Evolutionary conservation across 2,113 vertebrate species (phyloP).

Genomic region (Riparia riparia): DNA sequence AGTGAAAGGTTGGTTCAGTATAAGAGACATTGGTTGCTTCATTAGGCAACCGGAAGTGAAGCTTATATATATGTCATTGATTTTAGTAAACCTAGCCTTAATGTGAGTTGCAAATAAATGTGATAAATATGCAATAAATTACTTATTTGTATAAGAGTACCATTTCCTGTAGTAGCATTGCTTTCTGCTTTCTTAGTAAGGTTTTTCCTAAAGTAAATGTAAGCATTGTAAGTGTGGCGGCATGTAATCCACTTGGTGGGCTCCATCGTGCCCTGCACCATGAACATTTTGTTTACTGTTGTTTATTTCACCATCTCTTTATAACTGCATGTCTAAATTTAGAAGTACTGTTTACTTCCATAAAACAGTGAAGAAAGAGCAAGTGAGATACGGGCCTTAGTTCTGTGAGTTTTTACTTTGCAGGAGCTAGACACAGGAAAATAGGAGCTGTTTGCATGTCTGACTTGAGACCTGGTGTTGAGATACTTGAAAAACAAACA

Average conservation of each 20-base stretch:
- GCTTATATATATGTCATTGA: slow-evolving; percentile 10
- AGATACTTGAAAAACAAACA: slow-evolving; percentile 49
- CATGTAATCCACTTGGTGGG: not conserved
- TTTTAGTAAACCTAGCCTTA: slow-evolving; percentile 70
- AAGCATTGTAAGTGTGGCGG: slow-evolving; percentile 28
- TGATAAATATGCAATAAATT: slow-evolving; percentile 75
- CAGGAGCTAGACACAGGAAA: slow-evolving; percentile 1
- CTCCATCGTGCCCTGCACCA: slow-evolving; percentile 57
- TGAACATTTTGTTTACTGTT: slow-evolving; percentile 63
- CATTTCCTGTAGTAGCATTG: slow-evolving; percentile 34
- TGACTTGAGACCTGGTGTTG: not conserved
- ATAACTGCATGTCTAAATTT: slow-evolving; percentile 56
- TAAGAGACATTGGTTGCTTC: slow-evolving; percentile 33
- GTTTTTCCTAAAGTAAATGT: not conserved
- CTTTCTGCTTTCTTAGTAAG: slow-evolving; percentile 48
- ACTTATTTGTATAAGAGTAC: slow-evolving; percentile 63
- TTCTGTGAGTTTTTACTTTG: slow-evolving; percentile 15
- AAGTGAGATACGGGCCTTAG: slow-evolving; percentile 3
- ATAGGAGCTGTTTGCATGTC: slow-evolving; percentile 17
- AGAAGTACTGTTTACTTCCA: slow-evolving; percentile 68
- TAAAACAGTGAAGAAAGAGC: slow-evolving; percentile 51
- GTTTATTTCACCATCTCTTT: slow-evolving; percentile 59
- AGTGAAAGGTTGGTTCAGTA: slow-evolving; percentile 7
- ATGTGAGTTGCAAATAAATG: slow-evolving; percentile 66
- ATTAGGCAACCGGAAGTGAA: not conserved